Percentiles rank a stretch among this genome's conserved stretches.
Conservation (phyloP, 2,797 vertebrate genomes). For the Acomys russatus region DNA sequence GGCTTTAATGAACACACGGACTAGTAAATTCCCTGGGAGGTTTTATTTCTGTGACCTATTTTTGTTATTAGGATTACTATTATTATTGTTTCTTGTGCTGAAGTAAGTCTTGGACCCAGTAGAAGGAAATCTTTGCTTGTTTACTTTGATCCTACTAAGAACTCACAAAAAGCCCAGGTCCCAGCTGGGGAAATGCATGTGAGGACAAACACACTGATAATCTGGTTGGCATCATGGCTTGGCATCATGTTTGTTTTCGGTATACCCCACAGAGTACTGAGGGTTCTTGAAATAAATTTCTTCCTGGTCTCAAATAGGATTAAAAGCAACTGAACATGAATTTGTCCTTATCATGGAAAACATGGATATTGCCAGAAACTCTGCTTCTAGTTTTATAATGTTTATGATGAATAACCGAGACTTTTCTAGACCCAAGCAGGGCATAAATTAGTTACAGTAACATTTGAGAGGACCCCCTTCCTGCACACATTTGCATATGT, state of each 20-base stretch:
- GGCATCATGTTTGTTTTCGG: conserved; percentile 27
- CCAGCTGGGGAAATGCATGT: not conserved
- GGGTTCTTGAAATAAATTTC: conserved; percentile 23
- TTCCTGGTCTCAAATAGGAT: conserved; percentile 63
- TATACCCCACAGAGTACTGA: not conserved
- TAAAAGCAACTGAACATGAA: conserved; percentile 37
- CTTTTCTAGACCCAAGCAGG: conserved; percentile 20
- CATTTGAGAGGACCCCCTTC: conserved; percentile 7
- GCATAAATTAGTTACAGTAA: conserved; percentile 17
- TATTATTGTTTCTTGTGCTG: conserved; percentile 50
- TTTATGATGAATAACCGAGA: conserved; percentile 59
- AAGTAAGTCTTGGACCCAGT: conserved; percentile 56
- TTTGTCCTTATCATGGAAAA: conserved; percentile 53
- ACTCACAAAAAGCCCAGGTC: conserved; percentile 39
- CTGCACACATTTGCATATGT: not conserved
- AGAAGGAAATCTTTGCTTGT: conserved; percentile 65
- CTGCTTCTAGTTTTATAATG: conserved; percentile 58
- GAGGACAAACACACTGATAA: conserved; percentile 54
- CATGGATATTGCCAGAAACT: conserved; percentile 55
- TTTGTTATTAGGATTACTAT: not conserved
- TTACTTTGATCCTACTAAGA: conserved; percentile 67
- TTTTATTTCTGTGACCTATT: conserved; percentile 13
- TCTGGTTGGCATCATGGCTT: not conserved
- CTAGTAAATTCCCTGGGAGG: conserved; percentile 48
- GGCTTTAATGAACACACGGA: not conserved